phyloP scores from a whole-genome alignment of 2,888 invertebrate species.

The Amaurobius ferox region DNA sequence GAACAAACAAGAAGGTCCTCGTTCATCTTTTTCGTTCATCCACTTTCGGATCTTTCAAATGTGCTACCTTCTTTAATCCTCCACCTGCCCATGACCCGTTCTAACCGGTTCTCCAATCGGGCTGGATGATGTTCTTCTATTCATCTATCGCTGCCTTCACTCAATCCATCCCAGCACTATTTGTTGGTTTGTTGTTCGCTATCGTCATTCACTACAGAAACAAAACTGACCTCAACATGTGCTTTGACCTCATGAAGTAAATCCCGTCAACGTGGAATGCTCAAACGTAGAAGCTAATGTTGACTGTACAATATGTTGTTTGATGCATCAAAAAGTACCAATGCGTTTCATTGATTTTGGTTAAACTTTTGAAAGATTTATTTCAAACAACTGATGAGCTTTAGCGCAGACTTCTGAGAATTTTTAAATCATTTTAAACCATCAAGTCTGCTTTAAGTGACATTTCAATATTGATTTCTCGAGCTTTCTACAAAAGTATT shows the following conservation, averaged over 20 bases:
- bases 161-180: conserved; percentile 61
- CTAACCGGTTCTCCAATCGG: conserved; percentile 4
- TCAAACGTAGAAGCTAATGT: conserved; percentile 50
- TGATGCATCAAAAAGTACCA: not conserved
- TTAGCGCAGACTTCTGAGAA: conserved; percentile 48
- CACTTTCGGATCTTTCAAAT: not conserved
- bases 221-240: conserved; percentile 35
- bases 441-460: too few species aligned
- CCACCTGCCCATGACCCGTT: conserved; percentile 24
- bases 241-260: conserved; percentile 40
- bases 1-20: not conserved
- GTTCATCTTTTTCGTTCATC: not conserved
- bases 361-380: not conserved
- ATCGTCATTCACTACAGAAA: conserved; percentile 27
- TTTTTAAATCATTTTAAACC: not conserved
- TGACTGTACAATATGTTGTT: conserved; percentile 21
- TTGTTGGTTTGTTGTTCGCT: conserved; percentile 66
- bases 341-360: not conserved
- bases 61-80: not conserved
- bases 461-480: too few species aligned
- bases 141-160: conserved; percentile 65
- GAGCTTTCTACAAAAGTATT: too few species aligned
- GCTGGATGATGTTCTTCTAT: conserved; percentile 14
- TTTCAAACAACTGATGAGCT: conserved; percentile 38
- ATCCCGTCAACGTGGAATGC: conserved; percentile 48